phyloP scores from a whole-genome alignment of 2,888 invertebrate genomes.

The Dryocosmus kuriphilus region DNA sequence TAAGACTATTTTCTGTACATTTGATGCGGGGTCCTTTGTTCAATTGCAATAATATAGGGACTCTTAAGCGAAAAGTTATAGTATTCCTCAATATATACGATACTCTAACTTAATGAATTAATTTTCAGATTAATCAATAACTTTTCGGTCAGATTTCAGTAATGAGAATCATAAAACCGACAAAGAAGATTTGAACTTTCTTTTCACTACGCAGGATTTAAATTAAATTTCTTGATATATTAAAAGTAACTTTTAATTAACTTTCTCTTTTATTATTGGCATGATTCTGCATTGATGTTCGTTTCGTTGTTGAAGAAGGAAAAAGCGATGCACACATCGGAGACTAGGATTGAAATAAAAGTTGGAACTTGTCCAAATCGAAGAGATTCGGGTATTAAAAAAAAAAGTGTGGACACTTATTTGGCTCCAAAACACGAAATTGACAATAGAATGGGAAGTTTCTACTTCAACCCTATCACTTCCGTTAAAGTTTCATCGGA shows the following conservation, averaged over 20 bases:
- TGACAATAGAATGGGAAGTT: conserved; percentile 3
- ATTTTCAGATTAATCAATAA: too few relatives aligned
- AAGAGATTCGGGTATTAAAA: conserved; percentile 6
- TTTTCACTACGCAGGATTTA: too few relatives aligned
- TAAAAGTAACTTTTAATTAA: too few relatives aligned
- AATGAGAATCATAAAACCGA: too few relatives aligned
- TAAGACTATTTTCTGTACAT: too few relatives aligned
- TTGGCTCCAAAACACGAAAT: conserved; percentile 1
- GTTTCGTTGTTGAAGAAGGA: not conserved
- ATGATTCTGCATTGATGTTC: not conserved
- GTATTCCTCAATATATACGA: too few relatives aligned
- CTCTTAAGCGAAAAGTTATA: too few relatives aligned
- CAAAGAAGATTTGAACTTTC: too few relatives aligned
- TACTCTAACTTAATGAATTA: too few relatives aligned
- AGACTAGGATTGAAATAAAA: conserved; percentile 5
- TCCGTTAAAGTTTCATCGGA: not conserved
- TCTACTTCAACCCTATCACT: not conserved
- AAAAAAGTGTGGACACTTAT: conserved; percentile 4
- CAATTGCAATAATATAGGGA: too few relatives aligned
- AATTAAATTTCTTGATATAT: not conserved
- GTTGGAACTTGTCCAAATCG: conserved; percentile 8
- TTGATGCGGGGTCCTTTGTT: too few relatives aligned
- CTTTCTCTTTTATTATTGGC: not conserved
- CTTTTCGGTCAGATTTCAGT: too few relatives aligned
- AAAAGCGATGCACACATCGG: conserved; percentile 7